Evolutionary conservation across 1,140 invertebrate species (phyloP), one percentile per base, ranked within the genome.

Genomic region (Hormaphis cornu): DNA sequence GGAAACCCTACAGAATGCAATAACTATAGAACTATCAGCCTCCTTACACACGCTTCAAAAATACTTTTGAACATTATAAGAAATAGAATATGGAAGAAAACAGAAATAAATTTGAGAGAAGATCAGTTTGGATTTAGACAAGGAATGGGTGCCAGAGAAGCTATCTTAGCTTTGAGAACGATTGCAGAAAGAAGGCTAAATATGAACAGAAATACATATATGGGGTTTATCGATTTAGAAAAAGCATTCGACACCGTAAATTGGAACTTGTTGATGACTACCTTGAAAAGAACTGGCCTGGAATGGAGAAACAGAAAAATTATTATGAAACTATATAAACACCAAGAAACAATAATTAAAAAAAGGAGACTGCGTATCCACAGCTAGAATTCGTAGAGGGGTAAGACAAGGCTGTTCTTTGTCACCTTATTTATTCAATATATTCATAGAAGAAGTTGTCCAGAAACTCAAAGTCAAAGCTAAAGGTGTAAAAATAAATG

Each of bases 341-440:
- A 53, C 46, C 66, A 69, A 53, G 26, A 22, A 33, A 69, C 66
- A 33, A 24, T 20, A 53, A 69, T 53, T 50, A 40, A 16, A 30
- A n/a, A 69, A 53, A 37, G 24, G 24, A 59, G 5, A 26, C 56
- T 30, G 35, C 5, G 33, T 30, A 48, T 37, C 22, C 24, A 37
- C 14, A 40, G 16, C 30, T 24, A 16, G 30, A 24, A 73, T 73
- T 50, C 22, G 63, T 0, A 59, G 69, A 18, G 72, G 72, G 0
- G 73, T 75, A 8, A 30, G 70, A 22, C 70, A 74, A 70, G 72
- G 58, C 8, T 66, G 71, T 35, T 59, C 58, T 14, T 50, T 72
- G n/a, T 61, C 44, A 42, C 50, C 58, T 1, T 22, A 59, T 5
- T 24, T 69, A n/a, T 72, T 72, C 18, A 71, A 71, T 44, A 56